Evolutionary conservation across 2,888 invertebrate species (phyloP).

Genomic region (Andricus quercusramuli): DNA sequence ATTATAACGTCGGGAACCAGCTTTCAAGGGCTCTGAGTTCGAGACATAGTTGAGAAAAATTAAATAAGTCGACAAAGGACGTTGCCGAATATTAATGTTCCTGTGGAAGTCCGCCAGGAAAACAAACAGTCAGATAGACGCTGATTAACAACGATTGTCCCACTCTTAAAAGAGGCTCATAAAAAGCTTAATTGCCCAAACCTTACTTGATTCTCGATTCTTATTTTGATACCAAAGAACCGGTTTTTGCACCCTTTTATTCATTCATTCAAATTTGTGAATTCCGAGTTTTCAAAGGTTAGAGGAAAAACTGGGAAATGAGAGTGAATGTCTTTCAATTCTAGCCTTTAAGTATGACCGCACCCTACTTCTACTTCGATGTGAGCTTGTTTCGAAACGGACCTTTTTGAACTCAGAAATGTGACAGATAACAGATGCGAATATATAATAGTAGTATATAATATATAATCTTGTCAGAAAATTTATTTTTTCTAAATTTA

Average conservation of each 20-base stretch:
- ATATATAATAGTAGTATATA: no score
- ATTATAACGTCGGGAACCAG: slow-evolving; percentile 26
- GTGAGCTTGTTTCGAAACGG: no score
- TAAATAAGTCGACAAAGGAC: slow-evolving; percentile 34
- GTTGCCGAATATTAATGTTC: slow-evolving; percentile 37
- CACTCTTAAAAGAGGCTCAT: background rate
- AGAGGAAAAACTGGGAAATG: no score
- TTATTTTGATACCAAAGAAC: background rate
- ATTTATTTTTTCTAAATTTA: no score
- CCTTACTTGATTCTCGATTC: background rate
- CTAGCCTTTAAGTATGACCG: no score
- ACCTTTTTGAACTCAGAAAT: no score
- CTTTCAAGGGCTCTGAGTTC: slow-evolving; percentile 1
- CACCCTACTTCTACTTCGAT: no score
- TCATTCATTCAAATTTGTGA: background rate
- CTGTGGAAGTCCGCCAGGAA: slow-evolving; percentile 11
- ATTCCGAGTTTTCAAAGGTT: background rate
- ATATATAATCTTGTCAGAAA: no score
- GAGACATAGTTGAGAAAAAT: slow-evolving; percentile 31
- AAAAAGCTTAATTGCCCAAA: slow-evolving; percentile 3
- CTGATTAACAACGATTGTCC: slow-evolving; percentile 20
- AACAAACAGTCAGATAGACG: background rate
- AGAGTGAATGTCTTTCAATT: no score
- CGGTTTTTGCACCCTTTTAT: background rate
- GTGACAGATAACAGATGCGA: no score